phyloP scores from a whole-genome alignment of 2,113 vertebrate species.

The Microcebus tavaratra region DNA sequence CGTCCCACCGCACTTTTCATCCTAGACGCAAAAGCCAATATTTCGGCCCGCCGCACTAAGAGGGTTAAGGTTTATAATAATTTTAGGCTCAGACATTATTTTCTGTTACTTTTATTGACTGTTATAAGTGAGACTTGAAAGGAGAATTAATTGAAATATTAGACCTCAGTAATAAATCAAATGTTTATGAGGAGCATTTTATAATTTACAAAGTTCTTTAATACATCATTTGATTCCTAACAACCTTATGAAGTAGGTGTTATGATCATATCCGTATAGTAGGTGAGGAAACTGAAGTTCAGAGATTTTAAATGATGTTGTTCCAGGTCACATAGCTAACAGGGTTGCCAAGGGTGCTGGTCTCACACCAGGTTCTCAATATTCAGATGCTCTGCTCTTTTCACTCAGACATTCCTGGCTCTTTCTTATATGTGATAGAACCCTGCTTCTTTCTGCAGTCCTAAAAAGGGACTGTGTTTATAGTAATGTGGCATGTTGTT shows the following conservation, averaged over 20 bases:
- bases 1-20: no score
- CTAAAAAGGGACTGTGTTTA: slow-evolving; percentile 65
- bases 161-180: slow-evolving; percentile 34
- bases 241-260: neutral
- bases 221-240: slow-evolving; percentile 29
- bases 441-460: slow-evolving; percentile 32
- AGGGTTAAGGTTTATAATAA: neutral
- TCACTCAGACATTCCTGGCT: neutral
- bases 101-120: slow-evolving; percentile 43
- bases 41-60: no score
- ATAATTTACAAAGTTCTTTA: slow-evolving; percentile 31
- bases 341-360: neutral
- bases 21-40: no score
- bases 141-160: slow-evolving; percentile 49
- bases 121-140: slow-evolving; percentile 34
- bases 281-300: slow-evolving; percentile 35
- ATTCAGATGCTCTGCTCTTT: slow-evolving; percentile 55
- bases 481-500: slow-evolving; percentile 52
- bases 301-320: slow-evolving; percentile 25
- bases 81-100: slow-evolving; percentile 30
- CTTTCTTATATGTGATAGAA: slow-evolving; percentile 58
- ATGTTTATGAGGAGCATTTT: slow-evolving; percentile 28
- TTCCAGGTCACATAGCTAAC: slow-evolving; percentile 21
- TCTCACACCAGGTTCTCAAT: slow-evolving; percentile 7
- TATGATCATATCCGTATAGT: neutral